Base-by-base conservation (phyloP, 2,888 invertebrate genomes). In the Lasioglossum leucozonium region DNA sequence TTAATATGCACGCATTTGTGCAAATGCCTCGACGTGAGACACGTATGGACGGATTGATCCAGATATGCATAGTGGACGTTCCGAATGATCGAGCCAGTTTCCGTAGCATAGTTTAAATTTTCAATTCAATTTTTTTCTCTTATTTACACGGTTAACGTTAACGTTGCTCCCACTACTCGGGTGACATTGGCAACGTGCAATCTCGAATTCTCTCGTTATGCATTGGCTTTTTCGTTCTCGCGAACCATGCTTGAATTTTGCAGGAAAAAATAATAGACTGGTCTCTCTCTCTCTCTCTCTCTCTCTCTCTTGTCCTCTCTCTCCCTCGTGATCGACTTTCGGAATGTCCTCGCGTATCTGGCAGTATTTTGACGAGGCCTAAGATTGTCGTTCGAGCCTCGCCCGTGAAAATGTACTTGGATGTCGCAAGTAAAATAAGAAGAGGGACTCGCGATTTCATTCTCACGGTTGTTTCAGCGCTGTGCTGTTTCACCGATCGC, bases 1-100 rank as follows among this genome's bases (percentile, higher is more conserved):
- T 94, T 94, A 95, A 94, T 95, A 94, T 94, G 95, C 95, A 95
- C 95, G 88, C 87, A 78, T 91, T 94, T 93, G 94, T 94, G 94
- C 94, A 93, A 91, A 93, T 93, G 93, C 85, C 92, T 93, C 89
- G 84, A 84, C 88, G 77, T 84, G 93, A 93, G 93, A 90, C 93
- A 91, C 89, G 89, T 92, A 92, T 93, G 90, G 91, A 92, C 92
- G 92, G 92, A 92, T 92, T 92, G 84, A 91, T 92, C 94, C 93
- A 93, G 94, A 94, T 18, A 62, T 92, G 90, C 92, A 88, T 89
- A 84, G 87, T 81, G 91, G 91, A 92, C 93, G 89, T 92, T 93
- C 92, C 92, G 91, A 93, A 91, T 86, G 85, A 91, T 92, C 92
- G 89, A 88, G 84, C 79, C 37, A 37, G 44, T 72, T 67, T 40